Evolutionary conservation across 1,140 invertebrate species (phyloP).

Genomic region (Meloidogyne floridensis): DNA sequence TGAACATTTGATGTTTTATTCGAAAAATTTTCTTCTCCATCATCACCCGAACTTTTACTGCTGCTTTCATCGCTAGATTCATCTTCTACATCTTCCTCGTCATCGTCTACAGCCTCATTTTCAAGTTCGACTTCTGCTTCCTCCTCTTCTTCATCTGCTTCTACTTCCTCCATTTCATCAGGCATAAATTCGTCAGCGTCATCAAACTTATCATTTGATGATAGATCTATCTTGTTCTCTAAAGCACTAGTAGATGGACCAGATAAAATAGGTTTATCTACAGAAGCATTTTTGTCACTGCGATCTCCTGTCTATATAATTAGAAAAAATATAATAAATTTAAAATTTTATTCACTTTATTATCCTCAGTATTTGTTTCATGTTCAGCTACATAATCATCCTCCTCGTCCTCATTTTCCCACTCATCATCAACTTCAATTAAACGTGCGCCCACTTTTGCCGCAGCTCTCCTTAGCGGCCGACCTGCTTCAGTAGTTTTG

Average conservation of each 20-base stretch:
- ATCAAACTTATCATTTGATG: slow-evolving; percentile 27
- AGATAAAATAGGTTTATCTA: neutral
- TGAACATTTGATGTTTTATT: neutral
- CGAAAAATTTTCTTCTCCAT: slow-evolving; percentile 35
- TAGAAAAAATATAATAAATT: neutral
- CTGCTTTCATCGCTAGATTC: neutral
- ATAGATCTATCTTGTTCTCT: neutral
- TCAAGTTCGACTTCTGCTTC: slow-evolving; percentile 19
- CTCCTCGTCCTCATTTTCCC: slow-evolving; percentile 18
- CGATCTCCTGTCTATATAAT: neutral
- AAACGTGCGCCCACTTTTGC: slow-evolving; percentile 17
- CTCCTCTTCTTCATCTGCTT: slow-evolving; percentile 26
- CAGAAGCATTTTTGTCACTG: neutral
- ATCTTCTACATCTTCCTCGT: slow-evolving; percentile 18
- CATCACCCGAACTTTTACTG: slow-evolving; percentile 11
- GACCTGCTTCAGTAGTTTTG: neutral
- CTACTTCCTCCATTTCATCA: slow-evolving; percentile 31
- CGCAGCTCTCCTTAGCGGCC: slow-evolving; percentile 24
- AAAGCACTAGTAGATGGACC: neutral
- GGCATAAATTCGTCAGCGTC: slow-evolving; percentile 39
- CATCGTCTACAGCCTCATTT: slow-evolving; percentile 25
- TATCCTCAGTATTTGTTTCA: neutral
- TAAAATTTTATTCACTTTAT: neutral
- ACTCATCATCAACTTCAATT: slow-evolving; percentile 32
- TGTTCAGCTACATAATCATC: neutral